Percentiles rank a stretch among this genome's conserved stretches.
Conservation (phyloP, 2,113 vertebrate genomes). For the Carettochelys insculpta region DNA sequence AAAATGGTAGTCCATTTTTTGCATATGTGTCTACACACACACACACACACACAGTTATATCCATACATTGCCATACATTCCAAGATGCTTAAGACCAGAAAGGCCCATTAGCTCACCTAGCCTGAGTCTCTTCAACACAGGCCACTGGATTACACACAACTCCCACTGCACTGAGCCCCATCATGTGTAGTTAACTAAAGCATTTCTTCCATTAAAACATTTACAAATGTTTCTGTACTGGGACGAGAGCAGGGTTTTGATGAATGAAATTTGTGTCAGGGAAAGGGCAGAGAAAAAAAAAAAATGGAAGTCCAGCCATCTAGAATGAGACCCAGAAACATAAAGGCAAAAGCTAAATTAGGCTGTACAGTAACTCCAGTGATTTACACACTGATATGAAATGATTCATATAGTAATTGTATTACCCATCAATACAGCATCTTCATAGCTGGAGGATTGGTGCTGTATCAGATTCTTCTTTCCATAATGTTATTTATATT, state of each 20-base stretch:
- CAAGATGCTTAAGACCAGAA: neutral
- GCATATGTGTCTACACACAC: neutral
- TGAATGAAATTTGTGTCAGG: too few species aligned
- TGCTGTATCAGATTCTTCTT: neutral
- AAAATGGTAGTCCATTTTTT: neutral
- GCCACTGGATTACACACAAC: neutral
- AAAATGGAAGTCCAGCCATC: too few species aligned
- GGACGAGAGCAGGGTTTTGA: neutral
- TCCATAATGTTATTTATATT: neutral
- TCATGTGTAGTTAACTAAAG: neutral
- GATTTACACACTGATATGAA: neutral
- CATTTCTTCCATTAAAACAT: neutral
- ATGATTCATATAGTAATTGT: neutral
- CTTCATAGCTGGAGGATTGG: neutral
- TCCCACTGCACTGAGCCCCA: neutral
- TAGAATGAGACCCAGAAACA: neutral
- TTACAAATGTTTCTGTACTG: neutral
- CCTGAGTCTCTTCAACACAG: neutral
- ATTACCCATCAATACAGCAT: neutral
- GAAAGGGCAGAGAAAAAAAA: too few species aligned
- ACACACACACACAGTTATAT: neutral
- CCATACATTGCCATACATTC: neutral
- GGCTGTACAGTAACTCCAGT: neutral
- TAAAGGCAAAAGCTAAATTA: neutral
- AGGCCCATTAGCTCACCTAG: neutral